Conservation (phyloP, 2,113 vertebrate species). For the Python bivittatus region DNA sequence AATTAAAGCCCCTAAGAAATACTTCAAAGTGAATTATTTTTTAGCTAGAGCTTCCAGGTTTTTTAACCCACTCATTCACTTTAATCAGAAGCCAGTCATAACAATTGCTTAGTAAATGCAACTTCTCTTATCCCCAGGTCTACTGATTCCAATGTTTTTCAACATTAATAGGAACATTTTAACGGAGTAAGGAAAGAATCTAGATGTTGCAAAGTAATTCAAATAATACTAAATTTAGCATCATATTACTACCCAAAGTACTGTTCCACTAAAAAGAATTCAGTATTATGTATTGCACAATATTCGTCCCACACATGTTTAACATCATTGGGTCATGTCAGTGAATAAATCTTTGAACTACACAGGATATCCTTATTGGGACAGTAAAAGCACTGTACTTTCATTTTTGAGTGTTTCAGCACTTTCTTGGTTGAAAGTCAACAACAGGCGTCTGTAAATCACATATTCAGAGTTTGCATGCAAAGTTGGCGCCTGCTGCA, state of each 20-base stretch:
- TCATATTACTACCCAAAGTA: neutral
- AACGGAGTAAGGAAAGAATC: neutral
- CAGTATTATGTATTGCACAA: neutral
- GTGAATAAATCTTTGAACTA: neutral
- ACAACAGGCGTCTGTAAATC: neutral
- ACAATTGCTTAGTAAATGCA: neutral
- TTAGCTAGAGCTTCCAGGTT: neutral
- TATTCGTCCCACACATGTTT: neutral
- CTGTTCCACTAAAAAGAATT: neutral
- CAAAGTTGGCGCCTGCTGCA: neutral
- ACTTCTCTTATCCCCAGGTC: neutral
- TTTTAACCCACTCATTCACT: neutral
- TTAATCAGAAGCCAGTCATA: neutral
- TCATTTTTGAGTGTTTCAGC: neutral
- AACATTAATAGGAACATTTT: neutral
- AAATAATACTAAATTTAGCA: neutral
- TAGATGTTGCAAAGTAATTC: neutral
- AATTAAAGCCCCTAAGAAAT: neutral
- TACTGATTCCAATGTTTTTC: neutral
- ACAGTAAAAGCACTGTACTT: slow-evolving; percentile 9
- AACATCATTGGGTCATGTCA: neutral
- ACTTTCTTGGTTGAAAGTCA: neutral
- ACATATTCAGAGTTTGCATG: neutral
- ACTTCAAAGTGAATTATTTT: neutral
- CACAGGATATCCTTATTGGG: neutral